phyloP scores from a whole-genome alignment of 2,888 invertebrate genomes.

The Ormia ochracea region DNA sequence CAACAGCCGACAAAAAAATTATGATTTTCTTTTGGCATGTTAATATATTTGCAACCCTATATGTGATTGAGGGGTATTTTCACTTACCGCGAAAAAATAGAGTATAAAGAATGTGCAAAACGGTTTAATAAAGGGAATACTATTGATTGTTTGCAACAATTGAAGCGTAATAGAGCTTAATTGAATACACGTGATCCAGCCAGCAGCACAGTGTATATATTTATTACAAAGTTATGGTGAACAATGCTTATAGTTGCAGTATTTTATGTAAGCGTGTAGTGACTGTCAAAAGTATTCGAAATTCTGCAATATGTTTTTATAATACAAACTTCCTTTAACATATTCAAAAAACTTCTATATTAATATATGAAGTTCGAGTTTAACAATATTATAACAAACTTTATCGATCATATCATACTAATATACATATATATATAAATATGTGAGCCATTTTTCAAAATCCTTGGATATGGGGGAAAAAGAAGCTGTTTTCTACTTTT shows the following conservation, averaged over 20 bases:
- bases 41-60: not conserved
- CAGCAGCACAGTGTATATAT: conserved; percentile 7
- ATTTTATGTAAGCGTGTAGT: not conserved
- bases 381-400: too few relatives aligned
- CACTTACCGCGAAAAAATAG: not conserved
- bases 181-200: conserved; percentile 63
- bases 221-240: conserved; percentile 28
- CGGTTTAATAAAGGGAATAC: conserved; percentile 31
- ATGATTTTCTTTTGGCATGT: too few relatives aligned
- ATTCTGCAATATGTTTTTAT: too few relatives aligned
- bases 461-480: too few relatives aligned
- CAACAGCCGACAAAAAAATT: too few relatives aligned
- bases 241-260: conserved; percentile 7
- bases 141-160: conserved; percentile 50
- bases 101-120: not conserved
- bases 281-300: not conserved
- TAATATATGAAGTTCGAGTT: too few relatives aligned
- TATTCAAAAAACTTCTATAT: too few relatives aligned
- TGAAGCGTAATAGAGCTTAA: conserved; percentile 62
- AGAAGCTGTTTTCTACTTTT: too few relatives aligned
- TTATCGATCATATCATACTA: too few relatives aligned
- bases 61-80: not conserved
- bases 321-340: too few relatives aligned
- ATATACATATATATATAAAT: too few relatives aligned
- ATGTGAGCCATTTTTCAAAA: too few relatives aligned